Percentiles rank a stretch among this genome's conserved stretches.
These are phyloP conservation scores for Calidris pugnax DNA, from an alignment of 2,113 vertebrate genomes.

Conservation along the genomic window DNA sequence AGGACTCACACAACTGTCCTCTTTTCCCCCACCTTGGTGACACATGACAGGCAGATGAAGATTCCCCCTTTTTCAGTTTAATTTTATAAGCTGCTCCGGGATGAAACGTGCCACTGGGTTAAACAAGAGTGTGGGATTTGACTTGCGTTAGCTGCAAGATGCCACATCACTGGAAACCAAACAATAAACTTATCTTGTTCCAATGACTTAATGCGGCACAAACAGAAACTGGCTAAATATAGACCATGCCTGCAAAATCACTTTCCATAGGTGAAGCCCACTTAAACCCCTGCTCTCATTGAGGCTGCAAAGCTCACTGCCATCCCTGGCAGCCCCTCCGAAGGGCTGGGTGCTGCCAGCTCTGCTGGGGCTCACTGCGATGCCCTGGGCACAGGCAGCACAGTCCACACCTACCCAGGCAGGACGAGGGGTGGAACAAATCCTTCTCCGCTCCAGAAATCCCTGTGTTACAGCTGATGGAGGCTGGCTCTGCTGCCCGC, in stretches of 20 bases:
- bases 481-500: not conserved
- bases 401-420: not conserved
- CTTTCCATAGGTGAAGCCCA: not conserved
- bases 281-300: not conserved
- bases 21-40: not conserved
- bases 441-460: not conserved
- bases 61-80: not conserved
- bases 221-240: slow-evolving; percentile 32
- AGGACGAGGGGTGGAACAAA: not conserved
- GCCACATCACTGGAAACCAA: not conserved
- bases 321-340: not conserved
- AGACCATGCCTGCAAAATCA: not conserved
- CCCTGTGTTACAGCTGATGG: accelerated
- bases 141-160: not conserved
- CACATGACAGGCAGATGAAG: not conserved
- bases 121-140: not conserved
- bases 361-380: not conserved
- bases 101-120: not conserved
- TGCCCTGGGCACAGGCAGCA: not conserved
- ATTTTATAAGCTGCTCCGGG: not conserved
- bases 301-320: not conserved
- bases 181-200: slow-evolving; percentile 22
- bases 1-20: not conserved
- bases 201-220: not conserved
- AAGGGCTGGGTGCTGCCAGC: not conserved